A percentile compares a stretch with the other conserved stretches of the same genome.
Evolutionary conservation across 2,888 invertebrate genomes (phyloP).

Genomic region (Acronicta alni): DNA sequence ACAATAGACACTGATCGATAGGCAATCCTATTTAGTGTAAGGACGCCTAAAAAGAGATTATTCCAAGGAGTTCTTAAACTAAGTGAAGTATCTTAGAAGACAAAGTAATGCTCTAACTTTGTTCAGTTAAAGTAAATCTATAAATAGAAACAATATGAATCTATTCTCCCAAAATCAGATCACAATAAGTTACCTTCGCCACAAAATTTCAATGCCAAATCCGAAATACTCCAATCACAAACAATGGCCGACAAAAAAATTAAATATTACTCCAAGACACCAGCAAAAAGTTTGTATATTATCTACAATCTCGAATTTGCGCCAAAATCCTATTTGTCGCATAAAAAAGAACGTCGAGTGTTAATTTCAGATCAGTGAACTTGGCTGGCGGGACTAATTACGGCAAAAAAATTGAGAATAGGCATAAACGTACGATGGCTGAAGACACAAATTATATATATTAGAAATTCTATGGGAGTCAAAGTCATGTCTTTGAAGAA

Average conservation of each 20-base stretch:
- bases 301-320: constrained; percentile 48
- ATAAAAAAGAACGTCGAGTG: constrained; percentile 36
- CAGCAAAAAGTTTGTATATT: constrained; percentile 39
- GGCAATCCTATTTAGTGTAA: too few species aligned
- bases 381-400: constrained; percentile 54
- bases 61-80: too few species aligned
- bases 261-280: background rate
- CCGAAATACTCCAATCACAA: constrained; percentile 16
- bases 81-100: too few species aligned
- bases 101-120: background rate
- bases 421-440: constrained; percentile 10
- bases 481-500: background rate
- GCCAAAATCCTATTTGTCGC: constrained; percentile 36
- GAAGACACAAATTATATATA: constrained; percentile 8
- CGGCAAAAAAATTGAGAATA: constrained; percentile 41
- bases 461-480: background rate
- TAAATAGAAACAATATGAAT: background rate
- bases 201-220: constrained; percentile 26
- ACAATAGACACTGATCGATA: too few species aligned
- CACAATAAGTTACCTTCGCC: constrained; percentile 7
- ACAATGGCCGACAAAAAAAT: background rate
- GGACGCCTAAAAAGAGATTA: too few species aligned
- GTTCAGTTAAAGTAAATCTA: background rate
- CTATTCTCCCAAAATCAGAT: background rate
- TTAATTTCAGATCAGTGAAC: constrained; percentile 54